Percentiles rank a stretch among this genome's conserved stretches.
phyloP scores from a whole-genome alignment of 2,797 vertebrate genomes.

The Hyperoplus immaculatus region DNA sequence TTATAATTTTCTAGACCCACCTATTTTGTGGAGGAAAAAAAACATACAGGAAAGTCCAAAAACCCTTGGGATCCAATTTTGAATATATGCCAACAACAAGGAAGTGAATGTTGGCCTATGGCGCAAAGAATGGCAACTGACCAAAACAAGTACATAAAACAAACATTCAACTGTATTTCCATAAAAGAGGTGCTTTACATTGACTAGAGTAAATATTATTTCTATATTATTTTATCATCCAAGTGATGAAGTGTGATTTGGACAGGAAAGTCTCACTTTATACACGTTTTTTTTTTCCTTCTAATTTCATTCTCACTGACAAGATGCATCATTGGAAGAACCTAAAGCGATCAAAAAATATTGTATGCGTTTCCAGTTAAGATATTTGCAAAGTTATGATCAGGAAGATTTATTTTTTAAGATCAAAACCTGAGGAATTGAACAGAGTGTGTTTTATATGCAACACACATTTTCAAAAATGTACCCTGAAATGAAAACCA shows the following conservation, averaged over 20 bases:
- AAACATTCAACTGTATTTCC: constrained; percentile 78
- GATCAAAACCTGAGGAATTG: constrained; percentile 30
- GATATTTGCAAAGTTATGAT: constrained; percentile 48
- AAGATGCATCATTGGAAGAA: constrained; percentile 54
- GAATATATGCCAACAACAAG: constrained; percentile 84
- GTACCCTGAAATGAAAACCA: constrained; percentile 25
- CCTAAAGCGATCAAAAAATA: constrained; percentile 38
- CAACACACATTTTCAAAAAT: constrained; percentile 2
- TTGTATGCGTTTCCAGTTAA: constrained; percentile 49
- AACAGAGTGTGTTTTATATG: constrained; percentile 15
- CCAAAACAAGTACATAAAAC: constrained; percentile 85
- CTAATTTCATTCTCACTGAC: constrained; percentile 56
- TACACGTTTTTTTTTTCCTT: constrained; percentile 43
- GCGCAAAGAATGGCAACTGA: constrained; percentile 86
- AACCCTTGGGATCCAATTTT: constrained; percentile 76
- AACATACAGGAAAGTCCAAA: constrained; percentile 73
- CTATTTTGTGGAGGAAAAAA: constrained; percentile 66
- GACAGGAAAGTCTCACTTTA: constrained; percentile 74
- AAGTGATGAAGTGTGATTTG: constrained; percentile 81
- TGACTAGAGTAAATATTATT: constrained; percentile 79
- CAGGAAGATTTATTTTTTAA: constrained; percentile 47
- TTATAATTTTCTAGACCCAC: constrained; percentile 80
- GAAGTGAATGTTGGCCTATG: constrained; percentile 83
- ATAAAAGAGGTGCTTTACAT: constrained; percentile 78
- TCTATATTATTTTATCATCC: constrained; percentile 81